Percentiles rank a stretch among this genome's conserved stretches.
Conservation (phyloP, 1,140 invertebrate species). For the Drosophila varians region DNA sequence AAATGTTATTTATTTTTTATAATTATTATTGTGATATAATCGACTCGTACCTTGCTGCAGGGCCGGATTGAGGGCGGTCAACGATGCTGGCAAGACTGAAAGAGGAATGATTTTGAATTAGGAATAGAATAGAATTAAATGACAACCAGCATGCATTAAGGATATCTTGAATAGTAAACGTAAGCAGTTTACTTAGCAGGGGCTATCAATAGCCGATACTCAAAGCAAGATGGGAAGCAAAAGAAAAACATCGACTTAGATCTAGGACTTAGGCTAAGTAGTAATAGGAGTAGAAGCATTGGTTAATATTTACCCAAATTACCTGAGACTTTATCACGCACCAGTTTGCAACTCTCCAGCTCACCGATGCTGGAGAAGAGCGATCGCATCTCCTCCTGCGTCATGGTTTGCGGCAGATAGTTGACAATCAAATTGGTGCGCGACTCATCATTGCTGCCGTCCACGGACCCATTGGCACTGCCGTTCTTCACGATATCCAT, state of each 20-base stretch:
- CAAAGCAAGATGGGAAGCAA: background rate
- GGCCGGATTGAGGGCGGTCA: constrained; percentile 82
- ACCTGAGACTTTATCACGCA: constrained; percentile 94
- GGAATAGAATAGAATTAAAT: background rate
- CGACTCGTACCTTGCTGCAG: constrained; percentile 72
- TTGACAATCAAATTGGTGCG: constrained; percentile 95
- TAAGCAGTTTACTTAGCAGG: too few species aligned
- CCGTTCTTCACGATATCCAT: constrained; percentile 85
- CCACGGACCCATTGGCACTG: constrained; percentile 85
- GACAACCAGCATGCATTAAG: too few species aligned
- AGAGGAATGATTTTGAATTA: background rate
- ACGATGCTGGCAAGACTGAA: constrained; percentile 80
- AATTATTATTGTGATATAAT: background rate
- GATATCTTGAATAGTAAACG: too few species aligned
- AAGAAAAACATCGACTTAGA: background rate
- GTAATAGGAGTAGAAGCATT: constrained; percentile 43
- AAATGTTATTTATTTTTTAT: background rate
- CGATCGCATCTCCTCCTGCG: constrained; percentile 94
- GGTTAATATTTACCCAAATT: constrained; percentile 83
- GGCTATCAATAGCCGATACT: background rate
- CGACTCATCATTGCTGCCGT: constrained; percentile 85
- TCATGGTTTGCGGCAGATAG: constrained; percentile 96
- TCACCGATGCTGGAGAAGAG: constrained; percentile 94
- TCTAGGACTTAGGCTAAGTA: too few species aligned
- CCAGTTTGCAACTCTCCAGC: constrained; percentile 95